phyloP scores from a whole-genome alignment of 2,113 vertebrate species.

The Vidua macroura region DNA sequence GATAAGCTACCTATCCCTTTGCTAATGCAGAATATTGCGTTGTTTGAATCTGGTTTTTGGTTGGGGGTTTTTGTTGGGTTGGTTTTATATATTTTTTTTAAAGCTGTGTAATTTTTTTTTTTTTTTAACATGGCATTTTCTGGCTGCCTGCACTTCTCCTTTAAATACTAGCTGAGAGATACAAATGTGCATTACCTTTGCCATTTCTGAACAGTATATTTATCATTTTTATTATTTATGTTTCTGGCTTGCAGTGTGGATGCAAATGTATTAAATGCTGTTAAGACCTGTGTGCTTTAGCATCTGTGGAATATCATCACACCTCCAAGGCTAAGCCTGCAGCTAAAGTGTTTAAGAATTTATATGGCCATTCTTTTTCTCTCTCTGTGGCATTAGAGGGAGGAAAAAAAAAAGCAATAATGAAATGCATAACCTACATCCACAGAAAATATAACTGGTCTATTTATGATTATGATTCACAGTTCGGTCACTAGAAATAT shows the following conservation, averaged over 20 bases:
- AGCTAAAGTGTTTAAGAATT: conserved; percentile 64
- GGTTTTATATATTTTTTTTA: neutral
- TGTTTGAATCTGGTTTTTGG: neutral
- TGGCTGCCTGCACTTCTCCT: neutral
- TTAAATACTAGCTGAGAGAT: neutral
- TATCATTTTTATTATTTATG: conserved; percentile 64
- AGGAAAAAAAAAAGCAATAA: conserved; percentile 44
- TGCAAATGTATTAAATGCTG: conserved; percentile 64
- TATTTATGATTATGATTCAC: conserved; percentile 74
- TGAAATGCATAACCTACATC: conserved; percentile 59
- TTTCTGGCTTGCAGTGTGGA: conserved; percentile 36
- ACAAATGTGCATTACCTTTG: neutral
- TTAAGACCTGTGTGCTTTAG: conserved; percentile 55
- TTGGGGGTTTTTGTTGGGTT: neutral
- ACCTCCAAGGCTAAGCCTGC: conserved; percentile 61
- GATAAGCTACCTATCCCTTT: neutral
- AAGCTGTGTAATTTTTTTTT: neutral
- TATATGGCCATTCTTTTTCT: conserved; percentile 62
- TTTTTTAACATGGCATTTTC: neutral
- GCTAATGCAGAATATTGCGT: neutral
- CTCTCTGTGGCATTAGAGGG: conserved; percentile 49
- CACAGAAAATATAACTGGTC: conserved; percentile 63
- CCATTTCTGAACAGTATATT: conserved; percentile 17
- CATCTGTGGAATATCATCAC: conserved; percentile 60
- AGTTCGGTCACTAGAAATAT: conserved; percentile 67